These are phyloP conservation scores for Drosophila melanica DNA, from an alignment of 1,140 invertebrate species.

Conservation along the genomic window DNA sequence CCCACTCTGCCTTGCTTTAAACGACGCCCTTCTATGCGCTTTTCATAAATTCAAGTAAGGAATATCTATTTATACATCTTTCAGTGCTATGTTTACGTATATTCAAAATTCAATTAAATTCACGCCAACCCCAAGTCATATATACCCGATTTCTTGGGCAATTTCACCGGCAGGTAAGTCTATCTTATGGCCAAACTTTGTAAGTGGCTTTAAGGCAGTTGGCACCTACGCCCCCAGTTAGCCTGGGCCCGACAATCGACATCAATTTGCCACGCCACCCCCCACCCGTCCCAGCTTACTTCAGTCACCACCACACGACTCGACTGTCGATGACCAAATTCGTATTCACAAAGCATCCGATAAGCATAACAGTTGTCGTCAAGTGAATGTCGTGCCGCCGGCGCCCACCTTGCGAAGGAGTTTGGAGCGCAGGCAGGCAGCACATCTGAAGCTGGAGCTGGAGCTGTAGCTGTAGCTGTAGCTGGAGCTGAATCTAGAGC, in stretches of 20 bases:
- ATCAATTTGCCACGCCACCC: constrained; percentile 65
- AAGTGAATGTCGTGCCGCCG: constrained; percentile 65
- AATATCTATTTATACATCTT: too few species aligned
- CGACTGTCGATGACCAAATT: constrained; percentile 59
- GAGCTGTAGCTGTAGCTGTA: not conserved
- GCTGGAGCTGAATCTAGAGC: not conserved
- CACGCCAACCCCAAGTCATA: not conserved
- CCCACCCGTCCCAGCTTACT: too few species aligned
- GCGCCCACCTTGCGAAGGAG: constrained; percentile 50
- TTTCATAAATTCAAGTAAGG: too few species aligned
- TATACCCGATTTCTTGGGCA: not conserved
- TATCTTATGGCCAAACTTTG: constrained; percentile 58
- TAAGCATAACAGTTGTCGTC: constrained; percentile 80
- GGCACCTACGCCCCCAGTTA: constrained; percentile 66
- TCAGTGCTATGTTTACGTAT: too few species aligned
- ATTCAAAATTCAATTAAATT: not conserved
- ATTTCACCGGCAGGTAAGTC: constrained; percentile 12
- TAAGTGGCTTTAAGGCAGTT: constrained; percentile 66
- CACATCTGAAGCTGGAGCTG: constrained; percentile 32
- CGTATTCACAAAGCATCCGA: constrained; percentile 80
- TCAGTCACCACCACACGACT: constrained; percentile 11
- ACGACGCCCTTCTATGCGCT: too few species aligned
- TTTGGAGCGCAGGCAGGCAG: constrained; percentile 10
- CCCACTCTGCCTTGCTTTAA: not conserved
- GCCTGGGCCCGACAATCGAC: constrained; percentile 66